phyloP scores from a whole-genome alignment of 2,888 invertebrate species.

The Alcis repandata region DNA sequence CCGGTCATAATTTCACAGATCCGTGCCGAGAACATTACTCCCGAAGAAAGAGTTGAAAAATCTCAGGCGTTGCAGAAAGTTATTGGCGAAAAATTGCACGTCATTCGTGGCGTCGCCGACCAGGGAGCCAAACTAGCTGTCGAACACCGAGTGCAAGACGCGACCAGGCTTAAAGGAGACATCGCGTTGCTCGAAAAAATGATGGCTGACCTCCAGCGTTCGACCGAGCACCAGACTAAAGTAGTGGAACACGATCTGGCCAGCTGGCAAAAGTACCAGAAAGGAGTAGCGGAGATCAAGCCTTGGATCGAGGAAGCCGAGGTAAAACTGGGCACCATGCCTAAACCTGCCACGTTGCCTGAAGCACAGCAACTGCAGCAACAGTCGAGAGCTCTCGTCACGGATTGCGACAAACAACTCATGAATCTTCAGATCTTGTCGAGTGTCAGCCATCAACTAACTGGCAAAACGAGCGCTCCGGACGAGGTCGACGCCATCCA shows the following conservation, averaged over 20 bases:
- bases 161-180: conserved; percentile 91
- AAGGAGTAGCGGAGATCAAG: conserved; percentile 91
- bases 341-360: conserved; percentile 91
- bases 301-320: conserved; percentile 97
- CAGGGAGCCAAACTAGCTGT: conserved; percentile 91
- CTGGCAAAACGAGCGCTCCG: conserved; percentile 91
- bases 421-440: conserved; percentile 91
- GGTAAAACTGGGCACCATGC: conserved; percentile 90
- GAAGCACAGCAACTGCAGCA: conserved; percentile 94
- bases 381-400: conserved; percentile 90
- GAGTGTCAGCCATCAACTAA: conserved; percentile 91
- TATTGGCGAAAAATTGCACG: conserved; percentile 91
- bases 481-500: conserved; percentile 95
- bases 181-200: conserved; percentile 91
- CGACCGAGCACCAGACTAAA: conserved; percentile 91
- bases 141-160: conserved; percentile 89
- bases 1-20: conserved; percentile 91
- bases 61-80: conserved; percentile 92
- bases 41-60: conserved; percentile 93
- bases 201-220: conserved; percentile 91
- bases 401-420: conserved; percentile 92
- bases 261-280: conserved; percentile 95
- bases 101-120: conserved; percentile 90
- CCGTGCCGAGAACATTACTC: conserved; percentile 92
- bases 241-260: conserved; percentile 92